Evolutionary conservation across 2,888 invertebrate genomes (phyloP), one percentile per base, ranked within the genome.

Genomic region (Plusia festucae): DNA sequence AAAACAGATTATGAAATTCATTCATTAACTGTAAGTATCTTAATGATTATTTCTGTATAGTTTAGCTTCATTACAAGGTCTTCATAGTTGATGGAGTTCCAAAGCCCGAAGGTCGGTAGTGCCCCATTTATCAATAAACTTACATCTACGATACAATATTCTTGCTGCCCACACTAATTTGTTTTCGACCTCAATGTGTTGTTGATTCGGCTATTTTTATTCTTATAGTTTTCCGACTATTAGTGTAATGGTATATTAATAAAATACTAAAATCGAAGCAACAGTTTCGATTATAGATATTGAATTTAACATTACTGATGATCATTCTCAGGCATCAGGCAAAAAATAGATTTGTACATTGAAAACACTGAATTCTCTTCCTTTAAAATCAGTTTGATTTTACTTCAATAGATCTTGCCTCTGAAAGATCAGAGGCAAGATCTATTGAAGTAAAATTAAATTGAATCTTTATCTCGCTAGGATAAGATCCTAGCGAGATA

Each of bases 51-150:
- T 52, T 52, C 15, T 27, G n/a, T 24, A 24, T 22, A n/a, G n/a
- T 52, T 52, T n/a, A 24, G n/a, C 52, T 24, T 52, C 22, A 52
- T 24, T 22, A 22, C 52, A 24, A 52, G 52, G 22, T 52, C 15
- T 52, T 52, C 24, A 49, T 24, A 22, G 24, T 40, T 49, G 46
- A 49, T 49, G 24, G 52, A 27, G 24, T 52, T 52, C 15, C 24
- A n/a, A 52, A n/a, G 52, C 24, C 8, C 52, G 24, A 52, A 52
- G 52, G 24, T 24, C 52, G 52, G 11, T 22, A 4, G 52, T n/a
- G 13, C 24, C 22, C 22, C 52, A 52, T 52, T 52, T 52, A 24
- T 52, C 52, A 52, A 52, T 22, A 52, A 22, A 52, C 52, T 22
- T 24, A 52, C 52, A 49, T 20, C 20, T 20, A 49, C 46, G 46